Percentiles rank a stretch among this genome's conserved stretches.
Conservation (phyloP, 92 coral and sea anemone species). For the Bergia puertoricense region DNA sequence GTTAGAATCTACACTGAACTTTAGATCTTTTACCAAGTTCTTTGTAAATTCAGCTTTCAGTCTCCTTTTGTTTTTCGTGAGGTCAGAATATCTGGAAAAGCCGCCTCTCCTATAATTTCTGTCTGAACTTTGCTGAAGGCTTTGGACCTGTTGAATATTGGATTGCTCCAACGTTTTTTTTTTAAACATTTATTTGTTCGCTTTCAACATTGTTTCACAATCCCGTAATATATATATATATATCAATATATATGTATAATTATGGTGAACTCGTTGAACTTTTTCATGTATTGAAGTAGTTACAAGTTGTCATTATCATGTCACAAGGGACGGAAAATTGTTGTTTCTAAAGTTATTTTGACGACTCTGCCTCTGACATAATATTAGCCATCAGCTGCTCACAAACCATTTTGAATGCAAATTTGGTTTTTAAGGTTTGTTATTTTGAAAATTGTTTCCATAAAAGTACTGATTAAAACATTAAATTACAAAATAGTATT, state of each 20-base stretch:
- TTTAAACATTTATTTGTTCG: no score
- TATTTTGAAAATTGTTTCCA: neutral
- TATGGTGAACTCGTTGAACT: neutral
- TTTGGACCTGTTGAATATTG: no score
- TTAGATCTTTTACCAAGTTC: neutral
- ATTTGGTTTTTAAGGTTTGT: neutral
- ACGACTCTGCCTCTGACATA: neutral
- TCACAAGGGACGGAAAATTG: neutral
- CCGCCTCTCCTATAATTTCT: neutral
- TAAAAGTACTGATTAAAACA: neutral
- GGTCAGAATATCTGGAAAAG: neutral
- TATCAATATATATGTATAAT: no score
- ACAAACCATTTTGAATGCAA: neutral
- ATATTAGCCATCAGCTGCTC: neutral
- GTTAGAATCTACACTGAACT: neutral
- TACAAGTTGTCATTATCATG: neutral
- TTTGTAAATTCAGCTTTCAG: neutral
- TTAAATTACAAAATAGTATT: no score
- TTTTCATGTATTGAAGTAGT: neutral
- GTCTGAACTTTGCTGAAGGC: neutral
- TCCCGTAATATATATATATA: neutral
- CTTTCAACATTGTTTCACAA: neutral
- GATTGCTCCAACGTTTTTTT: neutral
- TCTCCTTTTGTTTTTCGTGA: neutral
- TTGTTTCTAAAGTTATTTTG: no score